Conservation (phyloP, 2,888 invertebrate genomes). For the Cenopis cana region DNA sequence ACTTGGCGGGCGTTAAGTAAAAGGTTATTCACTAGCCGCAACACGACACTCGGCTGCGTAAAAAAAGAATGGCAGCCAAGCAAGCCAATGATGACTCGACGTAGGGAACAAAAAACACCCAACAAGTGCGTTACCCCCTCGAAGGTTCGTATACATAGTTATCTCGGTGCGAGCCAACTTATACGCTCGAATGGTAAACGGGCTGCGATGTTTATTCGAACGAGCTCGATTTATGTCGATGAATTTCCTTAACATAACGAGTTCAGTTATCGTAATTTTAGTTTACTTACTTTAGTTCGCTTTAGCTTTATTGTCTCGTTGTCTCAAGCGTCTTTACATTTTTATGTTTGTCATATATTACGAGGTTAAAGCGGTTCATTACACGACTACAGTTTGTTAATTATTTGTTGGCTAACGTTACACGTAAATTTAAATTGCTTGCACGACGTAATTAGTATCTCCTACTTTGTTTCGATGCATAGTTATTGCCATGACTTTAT, state of each 20-base stretch:
- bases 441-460: conserved; percentile 47
- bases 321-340: not conserved
- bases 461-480: conserved; percentile 44
- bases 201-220: conserved; percentile 36
- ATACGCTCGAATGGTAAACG: conserved; percentile 41
- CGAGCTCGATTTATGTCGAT: conserved; percentile 32
- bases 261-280: conserved; percentile 4
- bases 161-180: conserved; percentile 56
- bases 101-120: conserved; percentile 66
- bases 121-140: conserved; percentile 84
- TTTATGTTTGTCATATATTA: conserved; percentile 7
- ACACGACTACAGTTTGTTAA: conserved; percentile 15
- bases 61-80: conserved; percentile 66
- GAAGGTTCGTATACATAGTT: conserved; percentile 72
- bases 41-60: conserved; percentile 68
- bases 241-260: conserved; percentile 23
- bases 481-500: conserved; percentile 49
- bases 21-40: conserved; percentile 70
- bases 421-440: conserved; percentile 29
- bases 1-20: conserved; percentile 61
- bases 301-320: conserved; percentile 1
- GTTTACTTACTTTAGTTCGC: not conserved
- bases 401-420: conserved; percentile 14
- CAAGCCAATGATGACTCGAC: conserved; percentile 79
- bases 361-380: conserved; percentile 17